Evolutionary conservation across 2,888 invertebrate species (phyloP).

Genomic region (Byasa hedistus): DNA sequence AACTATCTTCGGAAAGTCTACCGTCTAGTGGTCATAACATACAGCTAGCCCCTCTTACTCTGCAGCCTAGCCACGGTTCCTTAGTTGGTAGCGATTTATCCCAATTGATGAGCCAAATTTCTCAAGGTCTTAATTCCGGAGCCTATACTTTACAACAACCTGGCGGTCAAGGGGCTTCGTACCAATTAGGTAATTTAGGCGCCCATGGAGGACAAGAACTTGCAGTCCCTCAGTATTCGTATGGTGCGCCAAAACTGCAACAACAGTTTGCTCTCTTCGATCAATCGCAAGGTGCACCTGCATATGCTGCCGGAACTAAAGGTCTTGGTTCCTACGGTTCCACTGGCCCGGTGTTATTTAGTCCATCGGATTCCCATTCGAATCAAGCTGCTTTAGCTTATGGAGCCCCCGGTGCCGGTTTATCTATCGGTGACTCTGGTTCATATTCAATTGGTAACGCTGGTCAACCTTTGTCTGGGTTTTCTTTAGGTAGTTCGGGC

Average conservation of each 20-base stretch:
- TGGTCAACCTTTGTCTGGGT: slow-evolving; percentile 39
- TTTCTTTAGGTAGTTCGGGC: slow-evolving; percentile 45
- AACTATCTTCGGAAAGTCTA: slow-evolving; percentile 52
- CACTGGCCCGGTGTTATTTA: slow-evolving; percentile 69
- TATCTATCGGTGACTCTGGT: slow-evolving; percentile 45
- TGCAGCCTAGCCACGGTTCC: slow-evolving; percentile 57
- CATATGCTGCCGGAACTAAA: slow-evolving; percentile 67
- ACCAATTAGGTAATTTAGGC: slow-evolving; percentile 52
- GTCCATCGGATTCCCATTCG: slow-evolving; percentile 54
- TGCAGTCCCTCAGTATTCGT: slow-evolving; percentile 55
- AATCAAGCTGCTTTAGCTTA: slow-evolving; percentile 46
- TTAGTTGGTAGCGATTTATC: slow-evolving; percentile 57
- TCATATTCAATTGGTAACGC: slow-evolving; percentile 42
- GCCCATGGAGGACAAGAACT: slow-evolving; percentile 53
- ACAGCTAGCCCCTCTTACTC: slow-evolving; percentile 64
- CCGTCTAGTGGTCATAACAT: slow-evolving; percentile 56
- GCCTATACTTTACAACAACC: slow-evolving; percentile 58
- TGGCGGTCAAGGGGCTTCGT: slow-evolving; percentile 50
- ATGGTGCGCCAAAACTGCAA: slow-evolving; percentile 51
- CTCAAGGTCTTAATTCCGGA: slow-evolving; percentile 62
- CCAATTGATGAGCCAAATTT: slow-evolving; percentile 68
- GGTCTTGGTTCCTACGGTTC: slow-evolving; percentile 68
- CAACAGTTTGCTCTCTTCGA: slow-evolving; percentile 59
- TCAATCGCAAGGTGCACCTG: slow-evolving; percentile 51
- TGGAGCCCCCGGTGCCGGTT: slow-evolving; percentile 48